A percentile compares a stretch with the other conserved stretches of the same genome.
Conservation (phyloP, 2,797 vertebrate genomes). For the Pipistrellus pygmaeus region DNA sequence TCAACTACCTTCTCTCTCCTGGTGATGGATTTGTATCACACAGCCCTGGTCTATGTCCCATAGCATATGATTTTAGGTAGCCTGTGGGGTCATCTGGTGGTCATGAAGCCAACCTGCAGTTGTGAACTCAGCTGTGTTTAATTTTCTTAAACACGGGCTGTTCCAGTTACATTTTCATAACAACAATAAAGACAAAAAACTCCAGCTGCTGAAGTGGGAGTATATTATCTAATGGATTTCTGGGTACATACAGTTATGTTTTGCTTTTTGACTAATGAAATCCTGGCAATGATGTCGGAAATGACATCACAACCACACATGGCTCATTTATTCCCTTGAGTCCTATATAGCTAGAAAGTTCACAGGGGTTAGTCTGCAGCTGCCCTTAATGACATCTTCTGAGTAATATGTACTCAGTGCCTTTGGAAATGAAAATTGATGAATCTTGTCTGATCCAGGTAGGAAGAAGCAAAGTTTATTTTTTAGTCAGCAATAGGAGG, state of each 20-base stretch:
- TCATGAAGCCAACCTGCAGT: not conserved
- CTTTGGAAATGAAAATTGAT: conserved; percentile 31
- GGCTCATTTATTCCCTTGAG: not conserved
- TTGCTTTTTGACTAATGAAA: conserved; percentile 46
- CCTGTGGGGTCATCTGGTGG: not conserved
- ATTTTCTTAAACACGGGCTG: conserved; percentile 23
- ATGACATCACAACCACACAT: not conserved
- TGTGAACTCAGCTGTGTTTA: conserved; percentile 12
- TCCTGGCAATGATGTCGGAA: not conserved
- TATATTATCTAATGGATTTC: conserved; percentile 1
- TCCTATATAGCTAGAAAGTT: not conserved
- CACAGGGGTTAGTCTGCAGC: not conserved
- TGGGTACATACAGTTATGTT: not conserved
- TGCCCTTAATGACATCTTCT: not conserved
- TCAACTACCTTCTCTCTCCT: not conserved
- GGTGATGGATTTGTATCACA: not conserved
- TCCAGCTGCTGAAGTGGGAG: not conserved
- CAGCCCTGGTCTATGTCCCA: not conserved
- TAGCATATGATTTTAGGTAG: not conserved
- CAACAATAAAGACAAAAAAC: not conserved
- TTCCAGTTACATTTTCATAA: conserved; percentile 30
- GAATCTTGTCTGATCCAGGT: not conserved
- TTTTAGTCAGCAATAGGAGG: not conserved
- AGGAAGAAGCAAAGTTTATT: not conserved
- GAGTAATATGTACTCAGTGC: not conserved